Base-by-base conservation (phyloP, 2,888 invertebrate genomes). In the Crioceris asparagi region DNA sequence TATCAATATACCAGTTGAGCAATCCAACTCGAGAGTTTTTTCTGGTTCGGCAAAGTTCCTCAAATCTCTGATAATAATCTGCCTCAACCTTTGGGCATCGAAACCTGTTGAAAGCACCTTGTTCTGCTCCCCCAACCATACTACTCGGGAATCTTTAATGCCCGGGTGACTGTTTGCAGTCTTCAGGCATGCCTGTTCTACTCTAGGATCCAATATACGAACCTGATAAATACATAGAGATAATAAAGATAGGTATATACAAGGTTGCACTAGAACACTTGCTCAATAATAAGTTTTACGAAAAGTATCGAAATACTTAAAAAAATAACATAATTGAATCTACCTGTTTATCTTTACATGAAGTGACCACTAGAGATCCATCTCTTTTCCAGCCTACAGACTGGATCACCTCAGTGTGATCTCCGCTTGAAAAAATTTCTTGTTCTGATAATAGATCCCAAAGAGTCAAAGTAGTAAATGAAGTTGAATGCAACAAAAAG, bases 341-440 rank as follows among this genome's bases (percentile, higher is more conserved):
- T 37, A 50, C 49, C 62, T 80, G 80, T 60, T 88, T 87, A 63
- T 96, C 96, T 64, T 92, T 93, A 64, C 88, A 86, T 1, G 91
- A 85, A 1, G 91, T 88, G 4, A 84, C 86, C 35, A 94, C 57
- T 2, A 75, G 68, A 35, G 73, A 73, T 7, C 94, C 94, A 58
- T 91, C 87, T 45, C 79, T 77, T 61, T 85, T 85, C 94, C 94
- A 96, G 43, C 83, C 83, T 1, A 87, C 71, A 1, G 87, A 85
- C 59, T 92, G 92, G 50, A 93, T 84, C 7, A 87, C 85, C 54
- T 92, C 91, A 0, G 77, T 73, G 57, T 92, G 90, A 18, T 56
- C 57, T 18, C 53, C 49, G 46, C 71, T 71, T 74, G 84, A 79
- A 61, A 83, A 84, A 19, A 81, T 68, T 63, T 88, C 86, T 56